Conservation (phyloP, 2,113 vertebrate species). For the Potamarius usumacintae region DNA sequence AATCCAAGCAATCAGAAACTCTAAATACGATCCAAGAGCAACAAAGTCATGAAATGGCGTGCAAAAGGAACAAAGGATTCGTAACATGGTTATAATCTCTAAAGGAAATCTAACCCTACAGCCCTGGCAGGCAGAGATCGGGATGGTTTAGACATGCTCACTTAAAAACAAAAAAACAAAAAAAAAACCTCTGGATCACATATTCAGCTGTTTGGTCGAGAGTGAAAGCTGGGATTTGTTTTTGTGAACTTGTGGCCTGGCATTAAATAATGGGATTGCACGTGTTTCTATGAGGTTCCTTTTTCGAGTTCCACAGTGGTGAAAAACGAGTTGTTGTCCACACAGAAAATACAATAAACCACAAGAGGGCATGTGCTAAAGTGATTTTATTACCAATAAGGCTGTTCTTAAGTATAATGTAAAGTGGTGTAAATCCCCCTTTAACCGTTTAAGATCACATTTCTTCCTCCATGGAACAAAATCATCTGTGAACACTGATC, state of each 20-base stretch:
- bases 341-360: not conserved
- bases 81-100: not conserved
- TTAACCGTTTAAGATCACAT: not conserved
- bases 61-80: not conserved
- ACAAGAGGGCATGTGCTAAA: not conserved
- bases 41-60: not conserved
- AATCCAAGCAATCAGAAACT: not conserved
- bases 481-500: not conserved
- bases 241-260: not conserved
- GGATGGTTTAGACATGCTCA: not conserved
- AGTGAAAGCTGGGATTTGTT: not conserved
- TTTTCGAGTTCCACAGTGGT: not conserved
- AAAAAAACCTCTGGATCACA: not conserved
- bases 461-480: not conserved
- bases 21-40: not conserved
- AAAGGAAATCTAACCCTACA: not conserved
- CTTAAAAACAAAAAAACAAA: no score
- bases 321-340: not conserved
- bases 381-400: not conserved
- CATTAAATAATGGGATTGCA: not conserved
- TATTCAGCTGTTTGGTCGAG: not conserved
- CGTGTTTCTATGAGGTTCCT: not conserved
- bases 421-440: not conserved
- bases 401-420: not conserved
- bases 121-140: not conserved